Evolutionary conservation across 2,113 vertebrate species (phyloP).

Genomic region (Nesospiza acunhae): DNA sequence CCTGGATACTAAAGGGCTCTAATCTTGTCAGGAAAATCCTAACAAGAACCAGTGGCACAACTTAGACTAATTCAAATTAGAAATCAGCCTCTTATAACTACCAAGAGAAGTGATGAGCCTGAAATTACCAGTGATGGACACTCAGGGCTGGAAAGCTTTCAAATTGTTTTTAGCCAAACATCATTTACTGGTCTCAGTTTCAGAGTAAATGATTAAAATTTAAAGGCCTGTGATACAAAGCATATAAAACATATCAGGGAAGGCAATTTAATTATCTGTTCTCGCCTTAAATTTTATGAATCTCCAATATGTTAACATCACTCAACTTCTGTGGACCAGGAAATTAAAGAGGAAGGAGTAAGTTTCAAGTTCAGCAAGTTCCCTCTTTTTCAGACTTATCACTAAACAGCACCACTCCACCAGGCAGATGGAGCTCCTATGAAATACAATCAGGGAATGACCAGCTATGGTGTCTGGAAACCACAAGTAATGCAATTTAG

Average conservation of each 20-base stretch:
- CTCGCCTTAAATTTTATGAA: conserved; percentile 46
- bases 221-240: conserved; percentile 39
- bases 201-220: conserved; percentile 47
- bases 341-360: conserved; percentile 1
- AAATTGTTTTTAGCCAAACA: conserved; percentile 52
- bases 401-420: background rate
- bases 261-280: conserved; percentile 38
- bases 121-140: conserved; percentile 39
- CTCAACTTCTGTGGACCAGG: background rate
- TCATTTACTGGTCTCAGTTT: conserved; percentile 38
- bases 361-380: conserved; percentile 4
- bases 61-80: conserved; percentile 43
- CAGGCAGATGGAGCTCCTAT: background rate
- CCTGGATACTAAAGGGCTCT: conserved; percentile 54
- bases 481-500: background rate
- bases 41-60: conserved; percentile 62
- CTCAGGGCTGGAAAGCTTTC: conserved; percentile 37
- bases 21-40: conserved; percentile 60
- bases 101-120: conserved; percentile 5
- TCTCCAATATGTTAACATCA: conserved; percentile 47
- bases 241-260: conserved; percentile 35
- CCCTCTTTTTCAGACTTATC: background rate
- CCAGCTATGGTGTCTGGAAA: rapidly evolving
- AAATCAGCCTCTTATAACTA: conserved; percentile 21
- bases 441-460: background rate